Percentiles rank a stretch among this genome's conserved stretches.
Evolutionary conservation across 1,140 invertebrate genomes (phyloP).

Genomic region (Apis mellifera): Amel_HAv3.1 CM009939.2:8118001-8118500

Average conservation of each 20-base stretch:
- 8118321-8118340: neutral
- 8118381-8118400: neutral
- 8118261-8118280: too few species aligned
- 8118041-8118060: too few species aligned
- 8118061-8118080: too few species aligned
- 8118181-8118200: slow-evolving; percentile 23
- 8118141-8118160: slow-evolving; percentile 1
- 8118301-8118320: neutral
- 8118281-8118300: neutral
- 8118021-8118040: too few species aligned
- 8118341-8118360: neutral
- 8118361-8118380: neutral
- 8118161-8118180: slow-evolving; percentile 23
- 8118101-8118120: neutral
- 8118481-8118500: neutral
- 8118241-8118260: neutral
- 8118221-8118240: neutral
- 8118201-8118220: neutral
- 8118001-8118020: too few species aligned
- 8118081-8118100: neutral
- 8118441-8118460: neutral
- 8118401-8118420: neutral
- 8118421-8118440: neutral
- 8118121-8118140: neutral
- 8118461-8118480: neutral